Base-by-base conservation (phyloP, 1,140 invertebrate genomes). In the Drosophila burlai region DNA sequence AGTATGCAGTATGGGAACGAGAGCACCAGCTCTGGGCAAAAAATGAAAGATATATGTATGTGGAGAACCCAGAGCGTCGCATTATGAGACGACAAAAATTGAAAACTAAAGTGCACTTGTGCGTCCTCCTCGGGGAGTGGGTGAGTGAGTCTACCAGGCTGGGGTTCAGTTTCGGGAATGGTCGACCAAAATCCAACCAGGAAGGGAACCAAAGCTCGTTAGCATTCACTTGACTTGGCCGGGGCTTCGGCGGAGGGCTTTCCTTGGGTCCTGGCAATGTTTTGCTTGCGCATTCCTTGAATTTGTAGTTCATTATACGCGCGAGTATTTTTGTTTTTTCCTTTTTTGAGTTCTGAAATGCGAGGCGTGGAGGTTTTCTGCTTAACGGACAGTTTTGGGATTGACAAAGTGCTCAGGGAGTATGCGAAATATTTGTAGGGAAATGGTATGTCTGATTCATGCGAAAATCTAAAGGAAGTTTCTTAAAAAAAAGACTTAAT, bases 51-150 rank as follows among this genome's bases (percentile, higher is more conserved):
- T 65, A 69, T 61, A 50, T 31, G 2, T 34, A 8, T 40, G 15
- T 42, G 52, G 31, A 15, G 36, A 55, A 60, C 61, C 73, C 80
- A 69, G 55, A 78, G 76, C 58, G 67, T 77, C 81, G 81, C 81
- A 84, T 84, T 84, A 84, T 84, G 81, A 84, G 77, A 84, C 72
- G 81, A 84, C 81, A 84, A 84, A 84, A 84, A 84, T 84, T 84
- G 81, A 84, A 84, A 84, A 84, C 81, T 80, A 80, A 84, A 84
- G 81, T 84, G 81, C 81, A 84, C 81, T 84, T 84, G 81, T 77
- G 81, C 63, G 81, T 59, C 76, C 55, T 80, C 63, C 66, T 50
- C 54, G 46, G 71, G 55, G 71, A 73, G 18, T 5, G 15, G 18
- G 62, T 11, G 29, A 52, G 52, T 8, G 46, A 16, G 4, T 18